Percentiles rank a stretch among this genome's conserved stretches.
Conservation (phyloP, 2,888 invertebrate species). For the Lithophane ornitopus region DNA sequence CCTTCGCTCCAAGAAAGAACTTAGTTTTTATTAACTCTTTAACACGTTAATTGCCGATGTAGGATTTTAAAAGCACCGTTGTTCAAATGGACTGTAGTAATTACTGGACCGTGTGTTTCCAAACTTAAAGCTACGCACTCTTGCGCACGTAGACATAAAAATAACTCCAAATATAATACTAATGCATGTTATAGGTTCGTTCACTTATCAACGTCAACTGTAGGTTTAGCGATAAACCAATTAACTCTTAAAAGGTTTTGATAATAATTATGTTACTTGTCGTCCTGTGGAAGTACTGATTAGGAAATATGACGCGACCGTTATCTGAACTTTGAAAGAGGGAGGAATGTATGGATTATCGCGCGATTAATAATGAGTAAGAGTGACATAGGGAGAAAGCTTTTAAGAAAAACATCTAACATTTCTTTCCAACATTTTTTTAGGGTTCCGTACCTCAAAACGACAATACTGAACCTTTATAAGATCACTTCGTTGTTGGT, state of each 20-base stretch:
- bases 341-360: not conserved
- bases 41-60: not conserved
- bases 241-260: slow-evolving; percentile 37
- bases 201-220: slow-evolving; percentile 34
- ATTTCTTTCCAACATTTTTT: too few species aligned
- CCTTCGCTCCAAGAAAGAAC: not conserved
- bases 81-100: not conserved
- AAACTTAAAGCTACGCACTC: slow-evolving; percentile 31
- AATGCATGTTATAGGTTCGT: slow-evolving; percentile 7
- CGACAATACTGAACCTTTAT: too few species aligned
- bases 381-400: not conserved
- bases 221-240: slow-evolving; percentile 40
- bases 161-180: slow-evolving; percentile 33
- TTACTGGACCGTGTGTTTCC: slow-evolving; percentile 18
- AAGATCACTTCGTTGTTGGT: too few species aligned
- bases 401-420: too few species aligned
- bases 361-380: not conserved
- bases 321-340: slow-evolving; percentile 1
- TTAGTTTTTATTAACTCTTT: not conserved
- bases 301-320: not conserved
- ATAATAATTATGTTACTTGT: slow-evolving; percentile 28
- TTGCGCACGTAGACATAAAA: slow-evolving; percentile 46
- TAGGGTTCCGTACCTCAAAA: too few species aligned
- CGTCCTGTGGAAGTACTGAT: not conserved
- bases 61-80: not conserved